Evolutionary conservation across 2,888 invertebrate genomes (phyloP).

Genomic region (Polymixis lichenea): DNA sequence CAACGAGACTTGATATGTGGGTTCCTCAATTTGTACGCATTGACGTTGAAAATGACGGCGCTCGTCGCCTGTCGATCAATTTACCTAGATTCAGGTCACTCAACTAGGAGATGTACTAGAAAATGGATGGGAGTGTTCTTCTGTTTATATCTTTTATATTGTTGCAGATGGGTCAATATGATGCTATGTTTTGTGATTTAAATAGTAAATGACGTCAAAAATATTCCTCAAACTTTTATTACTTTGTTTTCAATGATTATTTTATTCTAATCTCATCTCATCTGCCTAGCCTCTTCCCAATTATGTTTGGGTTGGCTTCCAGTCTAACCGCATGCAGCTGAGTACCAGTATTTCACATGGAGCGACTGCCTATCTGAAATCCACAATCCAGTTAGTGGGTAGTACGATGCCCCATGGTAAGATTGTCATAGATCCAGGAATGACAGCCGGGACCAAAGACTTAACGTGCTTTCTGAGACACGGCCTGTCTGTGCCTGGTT

Average conservation of each 20-base stretch:
- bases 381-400: too few relatives aligned
- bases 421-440: too few relatives aligned
- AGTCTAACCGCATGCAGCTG: too few relatives aligned
- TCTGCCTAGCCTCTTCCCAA: too few relatives aligned
- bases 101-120: slow-evolving; percentile 68
- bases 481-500: too few relatives aligned
- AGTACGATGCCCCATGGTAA: too few relatives aligned
- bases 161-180: slow-evolving; percentile 15
- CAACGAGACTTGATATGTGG: slow-evolving; percentile 83
- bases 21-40: slow-evolving; percentile 86
- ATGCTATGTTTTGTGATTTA: not conserved
- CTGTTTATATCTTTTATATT: slow-evolving; percentile 24
- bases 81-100: slow-evolving; percentile 84
- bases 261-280: not conserved
- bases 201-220: not conserved
- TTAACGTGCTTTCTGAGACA: too few relatives aligned
- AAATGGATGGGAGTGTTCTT: slow-evolving; percentile 8
- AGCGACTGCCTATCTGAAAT: too few relatives aligned
- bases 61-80: slow-evolving; percentile 82
- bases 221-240: not conserved
- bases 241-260: not conserved
- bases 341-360: too few relatives aligned
- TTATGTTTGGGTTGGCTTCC: too few relatives aligned
- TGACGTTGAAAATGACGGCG: slow-evolving; percentile 78
- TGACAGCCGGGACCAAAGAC: too few relatives aligned